Percentiles rank a stretch among this genome's conserved stretches.
Evolutionary conservation across 2,797 vertebrate genomes (phyloP).

Genomic region (Lateolabrax maculatus): DNA sequence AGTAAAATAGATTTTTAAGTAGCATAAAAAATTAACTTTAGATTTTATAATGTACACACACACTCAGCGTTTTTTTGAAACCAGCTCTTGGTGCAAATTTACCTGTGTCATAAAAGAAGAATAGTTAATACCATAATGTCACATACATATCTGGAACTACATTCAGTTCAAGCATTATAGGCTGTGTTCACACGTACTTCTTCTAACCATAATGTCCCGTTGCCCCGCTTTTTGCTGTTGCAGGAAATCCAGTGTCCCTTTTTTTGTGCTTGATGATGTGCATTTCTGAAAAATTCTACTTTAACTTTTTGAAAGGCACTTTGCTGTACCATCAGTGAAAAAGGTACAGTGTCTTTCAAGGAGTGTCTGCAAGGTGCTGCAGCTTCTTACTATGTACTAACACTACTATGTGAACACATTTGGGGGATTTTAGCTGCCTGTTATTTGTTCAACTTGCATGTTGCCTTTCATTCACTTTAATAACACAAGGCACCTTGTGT

Average conservation of each 20-base stretch:
- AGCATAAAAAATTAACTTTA: too few species aligned
- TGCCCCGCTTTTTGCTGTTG: not conserved
- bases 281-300: not conserved
- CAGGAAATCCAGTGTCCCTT: not conserved
- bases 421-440: not conserved
- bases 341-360: not conserved
- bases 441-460: not conserved
- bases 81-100: too few species aligned
- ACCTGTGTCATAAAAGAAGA: too few species aligned
- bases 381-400: conserved; percentile 1
- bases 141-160: not conserved
- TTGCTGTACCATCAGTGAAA: not conserved
- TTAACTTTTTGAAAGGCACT: not conserved
- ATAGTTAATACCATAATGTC: too few species aligned
- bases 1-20: too few species aligned
- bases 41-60: too few species aligned
- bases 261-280: not conserved
- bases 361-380: not conserved
- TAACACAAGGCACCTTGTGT: not conserved
- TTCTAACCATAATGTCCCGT: not conserved
- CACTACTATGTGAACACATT: not conserved
- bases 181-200: not conserved
- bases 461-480: conserved; percentile 17
- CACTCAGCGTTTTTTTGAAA: too few species aligned
- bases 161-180: not conserved